Base-by-base conservation (phyloP, 30 jellyfish, hydroid and myxozoan species). In the Pelagia noctiluca region DNA sequence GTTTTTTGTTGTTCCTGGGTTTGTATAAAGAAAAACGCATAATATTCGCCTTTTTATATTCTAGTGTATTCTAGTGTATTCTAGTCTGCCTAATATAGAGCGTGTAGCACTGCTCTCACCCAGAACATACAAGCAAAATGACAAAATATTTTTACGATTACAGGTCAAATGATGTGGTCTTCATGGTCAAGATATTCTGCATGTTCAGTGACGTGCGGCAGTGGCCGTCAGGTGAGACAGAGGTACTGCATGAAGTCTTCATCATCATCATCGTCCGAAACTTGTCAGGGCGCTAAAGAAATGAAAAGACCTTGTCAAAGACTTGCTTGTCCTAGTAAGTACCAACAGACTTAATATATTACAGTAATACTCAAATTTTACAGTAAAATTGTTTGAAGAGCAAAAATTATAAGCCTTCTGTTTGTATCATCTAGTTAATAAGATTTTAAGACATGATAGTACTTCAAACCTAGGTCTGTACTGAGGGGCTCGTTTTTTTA, bases 121-220 rank as follows among this genome's bases (percentile, higher is more conserved):
- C n/a, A n/a, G n/a, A n/a, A n/a, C n/a, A n/a, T n/a, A n/a, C n/a
- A n/a, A n/a, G n/a, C n/a, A n/a, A n/a, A n/a, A n/a, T n/a, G n/a
- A n/a, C n/a, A n/a, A n/a, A 4, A n/a, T 47, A 5, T 63, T n/a
- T 19, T 4, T 0, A n/a, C 0, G 8, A 37, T 52, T 36, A 32
- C 36, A 82, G 92, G 80, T 4, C 92, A 82, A 35, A 82, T 82
- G 92, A 69, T 36, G 48, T 88, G 97, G 97, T 70, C 93, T 0
- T 74, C 88, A 13, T 88, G 97, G 97, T 76, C 90, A 22, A 66
- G 97, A 30, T 88, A 72, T n/a, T 72, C 92, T 7, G 77, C 79
- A 0, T 88, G 97, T 63, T 79, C 97, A 24, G 97, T 88, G 18
- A 78, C 93, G n/a, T 88, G 97, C 49, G 97, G 97, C 3, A 80